phyloP scores from a whole-genome alignment of 2,113 vertebrate species.

The Apodemus speciosus region DNA sequence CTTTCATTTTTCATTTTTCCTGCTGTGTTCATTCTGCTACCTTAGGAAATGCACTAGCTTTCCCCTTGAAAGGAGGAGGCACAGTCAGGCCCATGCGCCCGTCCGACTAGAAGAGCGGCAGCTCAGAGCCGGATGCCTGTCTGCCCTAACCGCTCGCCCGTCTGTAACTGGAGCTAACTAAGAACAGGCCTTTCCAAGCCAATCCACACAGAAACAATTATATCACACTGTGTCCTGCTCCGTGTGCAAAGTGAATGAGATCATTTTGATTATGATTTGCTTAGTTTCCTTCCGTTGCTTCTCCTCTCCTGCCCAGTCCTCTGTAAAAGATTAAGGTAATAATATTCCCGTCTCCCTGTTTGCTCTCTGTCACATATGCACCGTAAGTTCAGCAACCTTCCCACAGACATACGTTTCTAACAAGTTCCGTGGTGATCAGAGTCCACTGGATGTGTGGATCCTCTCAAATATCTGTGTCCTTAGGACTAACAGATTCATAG shows the following conservation, averaged over 20 bases:
- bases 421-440: neutral
- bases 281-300: constrained; percentile 29
- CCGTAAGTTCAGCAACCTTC: neutral
- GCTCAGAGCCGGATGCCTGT: neutral
- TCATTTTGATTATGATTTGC: constrained; percentile 9
- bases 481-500: neutral
- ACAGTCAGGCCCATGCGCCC: neutral
- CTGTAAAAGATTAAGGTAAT: neutral
- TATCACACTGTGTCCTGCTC: constrained; percentile 1
- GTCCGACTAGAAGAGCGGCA: neutral
- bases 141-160: neutral
- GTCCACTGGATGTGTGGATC: constrained; percentile 16
- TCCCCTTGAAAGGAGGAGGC: neutral
- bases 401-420: neutral
- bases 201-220: constrained; percentile 48
- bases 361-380: neutral
- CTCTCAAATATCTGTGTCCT: constrained; percentile 42
- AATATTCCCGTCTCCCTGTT: neutral
- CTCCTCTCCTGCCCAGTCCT: neutral
- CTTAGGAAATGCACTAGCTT: neutral
- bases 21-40: neutral
- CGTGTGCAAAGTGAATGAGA: constrained; percentile 46
- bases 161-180: constrained; percentile 46
- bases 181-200: constrained; percentile 22
- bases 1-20: neutral